phyloP scores from a whole-genome alignment of 2,797 vertebrate species.

The Sandelia bainsii region DNA sequence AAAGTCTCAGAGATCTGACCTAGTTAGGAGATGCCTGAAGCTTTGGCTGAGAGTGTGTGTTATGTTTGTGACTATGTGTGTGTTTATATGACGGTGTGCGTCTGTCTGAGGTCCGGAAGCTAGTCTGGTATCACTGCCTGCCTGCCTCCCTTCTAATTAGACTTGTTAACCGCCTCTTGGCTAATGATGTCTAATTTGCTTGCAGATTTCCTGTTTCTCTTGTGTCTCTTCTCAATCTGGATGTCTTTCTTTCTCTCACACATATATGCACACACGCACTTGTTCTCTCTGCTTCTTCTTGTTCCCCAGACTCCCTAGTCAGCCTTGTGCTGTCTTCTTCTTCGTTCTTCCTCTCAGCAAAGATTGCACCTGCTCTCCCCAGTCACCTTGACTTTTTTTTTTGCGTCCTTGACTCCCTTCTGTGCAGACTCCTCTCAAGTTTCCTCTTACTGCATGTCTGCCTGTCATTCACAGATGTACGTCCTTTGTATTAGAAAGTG shows the following conservation, averaged over 20 bases:
- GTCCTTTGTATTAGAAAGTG: not conserved
- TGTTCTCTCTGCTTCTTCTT: slow-evolving; percentile 33
- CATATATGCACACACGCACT: slow-evolving; percentile 8
- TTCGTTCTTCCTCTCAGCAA: slow-evolving; percentile 42
- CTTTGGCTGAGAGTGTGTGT: slow-evolving; percentile 53
- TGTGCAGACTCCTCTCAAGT: slow-evolving; percentile 21
- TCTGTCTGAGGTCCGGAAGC: slow-evolving; percentile 62
- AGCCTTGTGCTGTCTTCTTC: slow-evolving; percentile 38
- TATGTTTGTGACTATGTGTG: slow-evolving; percentile 43
- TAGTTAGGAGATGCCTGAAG: slow-evolving; percentile 76
- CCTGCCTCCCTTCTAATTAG: slow-evolving; percentile 76
- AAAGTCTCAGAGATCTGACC: slow-evolving; percentile 78
- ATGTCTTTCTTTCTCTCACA: slow-evolving; percentile 35
- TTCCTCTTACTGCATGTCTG: slow-evolving; percentile 9
- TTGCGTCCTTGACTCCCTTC: slow-evolving; percentile 50
- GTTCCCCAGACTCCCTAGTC: slow-evolving; percentile 46
- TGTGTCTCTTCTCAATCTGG: slow-evolving; percentile 63
- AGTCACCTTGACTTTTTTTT: slow-evolving; percentile 64
- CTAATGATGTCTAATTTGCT: slow-evolving; percentile 82
- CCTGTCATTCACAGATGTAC: slow-evolving; percentile 1
- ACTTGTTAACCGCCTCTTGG: slow-evolving; percentile 73
- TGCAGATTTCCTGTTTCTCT: slow-evolving; percentile 74
- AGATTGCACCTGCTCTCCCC: slow-evolving; percentile 53
- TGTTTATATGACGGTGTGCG: slow-evolving; percentile 34
- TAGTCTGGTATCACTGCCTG: slow-evolving; percentile 73